These are phyloP conservation scores for Ochropleura leucogaster DNA, from an alignment of 2,888 invertebrate species.

Conservation along the genomic window DNA sequence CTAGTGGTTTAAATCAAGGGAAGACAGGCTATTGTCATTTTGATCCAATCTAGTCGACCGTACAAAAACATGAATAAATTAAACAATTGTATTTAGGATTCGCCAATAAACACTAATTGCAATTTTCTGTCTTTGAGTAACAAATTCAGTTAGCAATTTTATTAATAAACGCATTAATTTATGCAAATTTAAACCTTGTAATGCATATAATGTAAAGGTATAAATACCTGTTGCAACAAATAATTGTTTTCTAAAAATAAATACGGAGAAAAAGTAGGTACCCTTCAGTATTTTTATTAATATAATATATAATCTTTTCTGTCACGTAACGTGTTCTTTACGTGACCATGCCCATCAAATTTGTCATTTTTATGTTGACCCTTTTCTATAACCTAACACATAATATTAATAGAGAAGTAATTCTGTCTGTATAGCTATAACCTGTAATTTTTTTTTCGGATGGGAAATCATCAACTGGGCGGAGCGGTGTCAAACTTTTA, in stretches of 20 bases:
- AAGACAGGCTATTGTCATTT: not conserved
- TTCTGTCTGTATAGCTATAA: no score
- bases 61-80: not conserved
- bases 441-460: no score
- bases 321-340: not conserved
- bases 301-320: not conserved
- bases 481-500: no score
- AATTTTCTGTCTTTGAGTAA: not conserved
- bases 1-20: not conserved
- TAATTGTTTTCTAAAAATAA: not conserved
- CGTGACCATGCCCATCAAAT: not conserved
- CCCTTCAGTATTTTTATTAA: not conserved
- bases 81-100: not conserved
- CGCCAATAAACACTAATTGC: not conserved
- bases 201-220: not conserved
- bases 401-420: not conserved
- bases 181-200: not conserved
- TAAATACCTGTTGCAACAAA: not conserved
- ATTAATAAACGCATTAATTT: not conserved
- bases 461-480: no score
- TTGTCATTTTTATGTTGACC: not conserved
- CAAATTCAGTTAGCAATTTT: not conserved
- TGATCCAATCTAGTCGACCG: no score
- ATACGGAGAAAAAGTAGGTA: not conserved
- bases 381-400: not conserved